phyloP scores from a whole-genome alignment of 2,888 invertebrate species.

The Catocala nupta region DNA sequence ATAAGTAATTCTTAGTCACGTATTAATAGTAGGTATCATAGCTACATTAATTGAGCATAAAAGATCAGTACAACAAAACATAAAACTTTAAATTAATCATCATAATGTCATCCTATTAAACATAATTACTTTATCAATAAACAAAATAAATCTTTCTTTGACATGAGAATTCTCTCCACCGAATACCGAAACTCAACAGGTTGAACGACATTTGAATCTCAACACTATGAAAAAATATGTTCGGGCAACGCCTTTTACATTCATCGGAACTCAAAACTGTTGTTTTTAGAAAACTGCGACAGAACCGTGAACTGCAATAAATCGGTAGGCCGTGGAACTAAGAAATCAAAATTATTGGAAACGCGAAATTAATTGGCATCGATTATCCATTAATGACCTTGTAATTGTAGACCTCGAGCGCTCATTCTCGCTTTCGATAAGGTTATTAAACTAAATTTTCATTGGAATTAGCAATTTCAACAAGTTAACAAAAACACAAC shows the following conservation, averaged over 20 bases:
- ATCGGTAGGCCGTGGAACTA: slow-evolving; percentile 12
- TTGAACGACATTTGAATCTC: background rate
- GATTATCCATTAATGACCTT: slow-evolving; percentile 3
- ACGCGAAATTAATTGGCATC: slow-evolving; percentile 17
- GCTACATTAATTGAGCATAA: too few relatives aligned
- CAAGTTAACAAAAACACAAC: too few relatives aligned
- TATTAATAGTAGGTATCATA: too few relatives aligned
- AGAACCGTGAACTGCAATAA: background rate
- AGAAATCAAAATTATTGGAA: slow-evolving; percentile 27
- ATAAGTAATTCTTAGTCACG: too few relatives aligned
- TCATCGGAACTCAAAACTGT: background rate
- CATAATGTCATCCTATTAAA: too few relatives aligned
- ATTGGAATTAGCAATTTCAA: too few relatives aligned
- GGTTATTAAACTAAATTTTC: background rate
- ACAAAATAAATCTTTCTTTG: too few relatives aligned
- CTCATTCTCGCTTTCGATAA: background rate
- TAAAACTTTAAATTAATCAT: too few relatives aligned
- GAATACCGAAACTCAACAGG: too few relatives aligned
- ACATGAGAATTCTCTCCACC: too few relatives aligned
- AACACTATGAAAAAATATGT: background rate
- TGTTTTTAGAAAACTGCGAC: slow-evolving; percentile 4
- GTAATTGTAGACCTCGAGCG: slow-evolving; percentile 1
- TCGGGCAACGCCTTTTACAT: background rate
- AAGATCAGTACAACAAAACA: too few relatives aligned
- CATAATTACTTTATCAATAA: too few relatives aligned